Evolutionary conservation across 2,797 vertebrate species (phyloP), one percentile per base, ranked within the genome.

Genomic region (Calcarius lapponicus): DNA sequence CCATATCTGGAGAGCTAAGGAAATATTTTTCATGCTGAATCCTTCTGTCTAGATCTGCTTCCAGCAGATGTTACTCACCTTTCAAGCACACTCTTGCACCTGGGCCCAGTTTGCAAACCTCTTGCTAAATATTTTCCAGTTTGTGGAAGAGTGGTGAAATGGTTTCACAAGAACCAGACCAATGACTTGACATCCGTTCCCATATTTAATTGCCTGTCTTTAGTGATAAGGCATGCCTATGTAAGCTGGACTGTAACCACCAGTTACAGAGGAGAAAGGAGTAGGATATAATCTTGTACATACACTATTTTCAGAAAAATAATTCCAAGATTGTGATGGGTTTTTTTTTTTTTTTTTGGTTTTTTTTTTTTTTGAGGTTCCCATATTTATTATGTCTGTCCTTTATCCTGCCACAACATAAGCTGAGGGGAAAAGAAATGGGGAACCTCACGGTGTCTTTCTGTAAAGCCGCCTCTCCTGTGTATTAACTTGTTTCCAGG

Each of bases 41-140:
- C 57, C 19, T 85, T 86, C 62, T 76, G 62, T 62, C 47, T 69
- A 69, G 72, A 82, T 92, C 79, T 95, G 51, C 70, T 96, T 32
- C 57, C 19, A 73, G 88, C 66, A 67, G 75, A 66, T 56, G 92
- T 61, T 47, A 70, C 43, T 60, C 80, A 80, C 90, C 78, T 94
- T 92, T 82, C 78, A 65, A 64, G 84, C 29, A 0, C 61, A 51
- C 9, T 80, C 65, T 84, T 85, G 70, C 89, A 80, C 80, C 87
- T 91, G 36, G 56, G 54, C 65, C 42, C 62, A 40, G 69, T 83
- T 83, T 88, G 83, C 75, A 92, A 80, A 96, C 92, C 48, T 86
- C 97, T 97, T 95, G 94, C 97, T 97, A 97, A 96, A 97, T 69
- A 71, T 48, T 95, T 97, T 97, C 96, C 96, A 97, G 96, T 97